These are phyloP conservation scores for Drosophila anomelani DNA, from an alignment of 2,888 invertebrate species.

Conservation along the genomic window DNA sequence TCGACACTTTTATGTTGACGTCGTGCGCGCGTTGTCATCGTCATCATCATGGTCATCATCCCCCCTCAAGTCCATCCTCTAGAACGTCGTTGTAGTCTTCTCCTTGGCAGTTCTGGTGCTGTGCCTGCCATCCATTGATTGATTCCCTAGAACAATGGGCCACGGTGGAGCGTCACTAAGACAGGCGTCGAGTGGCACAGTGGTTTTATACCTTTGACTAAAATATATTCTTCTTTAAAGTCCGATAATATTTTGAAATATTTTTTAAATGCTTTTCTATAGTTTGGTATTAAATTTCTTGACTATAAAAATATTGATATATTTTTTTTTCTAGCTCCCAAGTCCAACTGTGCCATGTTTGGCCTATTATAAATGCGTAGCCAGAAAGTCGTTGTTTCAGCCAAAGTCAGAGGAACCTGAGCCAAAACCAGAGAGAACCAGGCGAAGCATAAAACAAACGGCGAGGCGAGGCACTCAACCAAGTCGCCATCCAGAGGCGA, in stretches of 20 bases:
- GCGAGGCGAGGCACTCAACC: slow-evolving; percentile 75
- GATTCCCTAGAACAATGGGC: slow-evolving; percentile 80
- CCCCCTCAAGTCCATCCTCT: background rate
- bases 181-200: slow-evolving; percentile 50
- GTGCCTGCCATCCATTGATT: slow-evolving; percentile 73
- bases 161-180: slow-evolving; percentile 35
- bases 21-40: slow-evolving; percentile 79
- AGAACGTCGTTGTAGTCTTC: slow-evolving; percentile 27
- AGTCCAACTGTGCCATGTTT: slow-evolving; percentile 63
- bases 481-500: slow-evolving; percentile 62
- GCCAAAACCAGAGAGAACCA: slow-evolving; percentile 51
- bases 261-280: background rate
- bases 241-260: too few relatives aligned
- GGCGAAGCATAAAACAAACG: slow-evolving; percentile 78
- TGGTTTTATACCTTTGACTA: slow-evolving; percentile 37
- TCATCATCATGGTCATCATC: slow-evolving; percentile 50
- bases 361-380: slow-evolving; percentile 77
- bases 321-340: background rate
- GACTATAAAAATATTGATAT: too few relatives aligned
- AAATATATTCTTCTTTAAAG: too few relatives aligned
- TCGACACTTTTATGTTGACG: slow-evolving; percentile 81
- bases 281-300: too few relatives aligned
- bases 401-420: slow-evolving; percentile 47
- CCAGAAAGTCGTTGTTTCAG: slow-evolving; percentile 24
- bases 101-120: slow-evolving; percentile 77